Conservation (phyloP, 2,113 vertebrate genomes). For the Aegithalos caudatus region DNA sequence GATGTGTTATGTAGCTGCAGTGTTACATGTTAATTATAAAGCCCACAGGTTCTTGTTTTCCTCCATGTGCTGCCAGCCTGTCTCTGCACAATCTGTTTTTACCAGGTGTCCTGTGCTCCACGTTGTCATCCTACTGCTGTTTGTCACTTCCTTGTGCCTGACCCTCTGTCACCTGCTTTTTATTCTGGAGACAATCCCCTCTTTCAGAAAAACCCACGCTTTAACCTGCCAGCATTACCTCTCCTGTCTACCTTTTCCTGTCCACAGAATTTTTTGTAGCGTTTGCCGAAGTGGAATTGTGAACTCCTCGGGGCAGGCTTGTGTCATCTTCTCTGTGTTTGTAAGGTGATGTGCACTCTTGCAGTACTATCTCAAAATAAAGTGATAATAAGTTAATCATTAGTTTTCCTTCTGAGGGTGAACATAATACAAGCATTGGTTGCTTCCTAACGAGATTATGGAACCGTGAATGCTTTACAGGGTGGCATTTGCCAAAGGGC, state of each 20-base stretch:
- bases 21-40: conserved; percentile 5
- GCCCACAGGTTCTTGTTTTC: not conserved
- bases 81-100: not conserved
- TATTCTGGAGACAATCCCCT: not conserved
- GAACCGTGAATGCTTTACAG: not conserved
- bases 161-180: not conserved
- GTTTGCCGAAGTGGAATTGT: not conserved
- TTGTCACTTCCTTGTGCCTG: not conserved
- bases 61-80: not conserved
- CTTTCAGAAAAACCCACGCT: not conserved
- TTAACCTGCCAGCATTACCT: not conserved
- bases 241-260: not conserved
- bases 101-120: not conserved
- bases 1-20: not conserved
- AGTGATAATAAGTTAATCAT: conserved; percentile 32
- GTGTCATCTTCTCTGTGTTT: conserved; percentile 15
- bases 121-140: not conserved
- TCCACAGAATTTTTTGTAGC: not conserved
- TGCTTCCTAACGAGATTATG: not conserved
- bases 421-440: not conserved
- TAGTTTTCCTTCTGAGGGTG: conserved; percentile 3
- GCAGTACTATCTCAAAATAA: conserved; percentile 50
- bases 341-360: conserved; percentile 38
- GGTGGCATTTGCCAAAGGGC: not conserved
- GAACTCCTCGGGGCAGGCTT: not conserved